These are phyloP conservation scores for Drosophila oshimai DNA, from an alignment of 1,140 invertebrate species.

Conservation along the genomic window DNA sequence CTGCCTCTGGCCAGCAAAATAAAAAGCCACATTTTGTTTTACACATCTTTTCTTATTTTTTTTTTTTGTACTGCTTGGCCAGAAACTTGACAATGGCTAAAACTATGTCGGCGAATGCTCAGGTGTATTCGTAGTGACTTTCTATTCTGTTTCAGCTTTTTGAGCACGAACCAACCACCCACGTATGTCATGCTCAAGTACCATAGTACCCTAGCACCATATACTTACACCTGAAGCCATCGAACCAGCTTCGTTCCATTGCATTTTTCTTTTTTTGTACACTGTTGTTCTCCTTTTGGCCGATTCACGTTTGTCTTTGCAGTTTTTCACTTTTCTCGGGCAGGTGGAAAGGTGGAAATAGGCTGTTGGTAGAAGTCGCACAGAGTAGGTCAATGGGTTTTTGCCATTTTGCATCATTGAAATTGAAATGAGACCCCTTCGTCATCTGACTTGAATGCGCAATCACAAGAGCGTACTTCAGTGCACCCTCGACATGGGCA, in stretches of 20 bases:
- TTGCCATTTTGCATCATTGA: slow-evolving; percentile 51
- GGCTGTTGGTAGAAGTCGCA: slow-evolving; percentile 3
- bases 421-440: slow-evolving; percentile 50
- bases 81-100: slow-evolving; percentile 58
- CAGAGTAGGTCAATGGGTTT: slow-evolving; percentile 61
- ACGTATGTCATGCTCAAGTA: slow-evolving; percentile 61
- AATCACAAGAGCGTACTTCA: slow-evolving; percentile 36
- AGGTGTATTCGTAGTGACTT: slow-evolving; percentile 54
- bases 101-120: slow-evolving; percentile 30
- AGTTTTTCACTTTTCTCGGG: slow-evolving; percentile 54
- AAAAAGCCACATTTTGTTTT: slow-evolving; percentile 28
- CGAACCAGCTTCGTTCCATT: slow-evolving; percentile 52
- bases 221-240: slow-evolving; percentile 45
- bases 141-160: slow-evolving; percentile 39
- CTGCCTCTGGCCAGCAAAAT: slow-evolving; percentile 13
- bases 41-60: neutral
- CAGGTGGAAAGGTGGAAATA: slow-evolving; percentile 9
- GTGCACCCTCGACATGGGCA: neutral
- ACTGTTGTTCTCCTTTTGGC: neutral
- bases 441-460: slow-evolving; percentile 29
- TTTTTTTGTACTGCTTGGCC: slow-evolving; percentile 11
- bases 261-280: too few relatives aligned
- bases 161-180: slow-evolving; percentile 54
- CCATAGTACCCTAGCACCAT: slow-evolving; percentile 19
- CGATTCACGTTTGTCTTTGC: neutral